These are phyloP conservation scores for Phenacoccus solenopsis DNA, from an alignment of 1,140 invertebrate species.

Conservation along the genomic window DNA sequence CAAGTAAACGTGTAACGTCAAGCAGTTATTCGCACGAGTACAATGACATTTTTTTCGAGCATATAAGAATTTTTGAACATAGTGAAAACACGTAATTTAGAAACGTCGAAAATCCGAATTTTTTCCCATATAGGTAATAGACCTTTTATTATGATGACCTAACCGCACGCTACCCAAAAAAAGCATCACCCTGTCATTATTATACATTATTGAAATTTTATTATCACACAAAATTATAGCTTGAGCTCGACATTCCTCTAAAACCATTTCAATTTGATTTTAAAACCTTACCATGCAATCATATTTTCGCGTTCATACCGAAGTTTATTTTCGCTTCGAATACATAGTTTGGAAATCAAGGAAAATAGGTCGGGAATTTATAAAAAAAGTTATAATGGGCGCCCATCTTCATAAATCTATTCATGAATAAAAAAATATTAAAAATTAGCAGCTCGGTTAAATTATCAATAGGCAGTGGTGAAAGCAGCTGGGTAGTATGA, in stretches of 20 bases:
- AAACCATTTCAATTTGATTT: neutral
- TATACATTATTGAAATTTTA: neutral
- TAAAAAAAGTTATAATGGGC: too few species aligned
- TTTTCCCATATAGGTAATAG: neutral
- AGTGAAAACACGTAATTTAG: neutral
- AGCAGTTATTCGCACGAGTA: too few species aligned
- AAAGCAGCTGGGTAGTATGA: too few species aligned
- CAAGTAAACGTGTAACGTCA: too few species aligned
- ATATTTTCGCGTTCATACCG: neutral
- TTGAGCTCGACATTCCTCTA: neutral
- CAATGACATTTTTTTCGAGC: too few species aligned
- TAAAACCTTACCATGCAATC: neutral
- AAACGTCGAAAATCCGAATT: neutral
- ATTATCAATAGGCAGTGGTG: too few species aligned
- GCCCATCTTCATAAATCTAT: too few species aligned
- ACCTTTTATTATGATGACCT: neutral
- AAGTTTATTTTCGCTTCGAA: too few species aligned
- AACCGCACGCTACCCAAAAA: neutral
- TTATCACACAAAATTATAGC: neutral
- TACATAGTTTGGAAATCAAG: too few species aligned
- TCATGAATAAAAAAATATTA: too few species aligned
- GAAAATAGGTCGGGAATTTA: too few species aligned
- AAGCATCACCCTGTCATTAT: neutral
- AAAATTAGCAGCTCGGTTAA: too few species aligned
- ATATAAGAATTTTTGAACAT: neutral